A percentile compares a stretch with the other conserved stretches of the same genome.
Evolutionary conservation across 1,140 invertebrate species (phyloP).

Genomic region (Globodera rostochiensis): DNA sequence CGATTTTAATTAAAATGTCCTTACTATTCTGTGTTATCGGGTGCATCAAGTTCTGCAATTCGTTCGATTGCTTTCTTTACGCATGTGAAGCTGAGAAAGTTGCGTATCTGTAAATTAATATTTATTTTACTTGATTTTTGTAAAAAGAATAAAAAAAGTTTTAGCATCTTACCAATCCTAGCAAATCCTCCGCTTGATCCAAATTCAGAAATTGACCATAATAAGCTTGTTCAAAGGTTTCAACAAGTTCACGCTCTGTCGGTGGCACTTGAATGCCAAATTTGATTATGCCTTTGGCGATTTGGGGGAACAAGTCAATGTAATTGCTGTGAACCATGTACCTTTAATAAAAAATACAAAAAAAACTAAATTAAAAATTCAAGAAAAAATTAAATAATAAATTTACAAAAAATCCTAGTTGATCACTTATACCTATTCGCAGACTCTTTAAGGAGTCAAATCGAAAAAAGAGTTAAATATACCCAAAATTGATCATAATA

Average conservation of each 20-base stretch:
- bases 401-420: too few relatives aligned
- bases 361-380: too few relatives aligned
- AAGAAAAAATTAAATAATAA: too few relatives aligned
- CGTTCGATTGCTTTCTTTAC: slow-evolving; percentile 15
- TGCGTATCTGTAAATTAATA: slow-evolving; percentile 12
- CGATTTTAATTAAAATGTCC: too few relatives aligned
- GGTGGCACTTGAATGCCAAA: slow-evolving; percentile 15
- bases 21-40: slow-evolving; percentile 35
- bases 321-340: slow-evolving; percentile 27
- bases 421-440: too few relatives aligned
- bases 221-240: slow-evolving; percentile 18
- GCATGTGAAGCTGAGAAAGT: slow-evolving; percentile 11
- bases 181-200: neutral
- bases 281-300: slow-evolving; percentile 19
- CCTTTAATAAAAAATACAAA: neutral
- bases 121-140: neutral
- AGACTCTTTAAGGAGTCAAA: too few relatives aligned
- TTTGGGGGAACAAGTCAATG: slow-evolving; percentile 24
- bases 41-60: slow-evolving; percentile 28
- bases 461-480: neutral
- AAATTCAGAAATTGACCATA: slow-evolving; percentile 22
- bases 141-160: neutral
- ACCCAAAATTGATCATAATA: neutral
- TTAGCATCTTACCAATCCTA: neutral
- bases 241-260: slow-evolving; percentile 13